Evolutionary conservation across 2,113 vertebrate genomes (phyloP).

Genomic region (Nyctibius bracteatus): DNA sequence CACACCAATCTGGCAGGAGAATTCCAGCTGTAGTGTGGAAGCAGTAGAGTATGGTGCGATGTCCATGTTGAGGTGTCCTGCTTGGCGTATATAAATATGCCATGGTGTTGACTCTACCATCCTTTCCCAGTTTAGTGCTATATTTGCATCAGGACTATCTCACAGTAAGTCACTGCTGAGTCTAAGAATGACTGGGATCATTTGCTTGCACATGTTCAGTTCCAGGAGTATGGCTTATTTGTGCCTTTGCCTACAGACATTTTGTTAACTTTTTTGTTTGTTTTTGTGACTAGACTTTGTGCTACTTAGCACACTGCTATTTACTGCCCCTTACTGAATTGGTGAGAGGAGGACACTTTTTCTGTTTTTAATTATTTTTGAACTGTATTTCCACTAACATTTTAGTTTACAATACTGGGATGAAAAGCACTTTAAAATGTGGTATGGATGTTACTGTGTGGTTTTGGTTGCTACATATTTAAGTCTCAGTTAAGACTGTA

Average conservation of each 20-base stretch:
- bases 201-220: neutral
- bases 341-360: neutral
- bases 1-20: rapidly evolving
- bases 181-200: neutral
- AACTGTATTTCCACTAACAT: neutral
- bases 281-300: neutral
- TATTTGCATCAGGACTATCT: rapidly evolving
- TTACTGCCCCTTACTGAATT: neutral
- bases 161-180: neutral
- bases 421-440: neutral
- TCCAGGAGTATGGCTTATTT: neutral
- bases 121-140: neutral
- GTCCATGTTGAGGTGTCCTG: neutral
- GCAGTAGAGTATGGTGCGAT: neutral
- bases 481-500: neutral
- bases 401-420: neutral
- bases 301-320: neutral
- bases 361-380: neutral
- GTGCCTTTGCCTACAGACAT: neutral
- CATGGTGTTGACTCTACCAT: neutral
- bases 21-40: neutral
- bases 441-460: neutral
- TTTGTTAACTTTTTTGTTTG: neutral
- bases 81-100: neutral
- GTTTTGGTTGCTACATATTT: neutral